Percentiles rank a stretch among this genome's conserved stretches.
These are phyloP conservation scores for Etheostoma cragini DNA, from an alignment of 2,113 vertebrate species.

Conservation along the genomic window DNA sequence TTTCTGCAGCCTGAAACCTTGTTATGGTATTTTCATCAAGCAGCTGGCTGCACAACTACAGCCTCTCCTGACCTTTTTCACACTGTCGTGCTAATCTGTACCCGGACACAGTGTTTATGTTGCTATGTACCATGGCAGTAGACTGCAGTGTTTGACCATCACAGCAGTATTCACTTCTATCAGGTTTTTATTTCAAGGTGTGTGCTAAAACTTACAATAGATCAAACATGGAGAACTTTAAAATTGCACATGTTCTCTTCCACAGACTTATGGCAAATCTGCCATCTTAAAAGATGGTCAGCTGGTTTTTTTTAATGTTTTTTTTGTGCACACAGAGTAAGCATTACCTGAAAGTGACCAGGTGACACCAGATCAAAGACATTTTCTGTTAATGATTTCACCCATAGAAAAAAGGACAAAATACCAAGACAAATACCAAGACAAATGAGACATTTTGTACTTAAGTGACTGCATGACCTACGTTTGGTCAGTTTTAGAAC, in stretches of 20 bases:
- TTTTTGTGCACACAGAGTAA: slow-evolving; percentile 14
- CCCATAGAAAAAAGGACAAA: slow-evolving; percentile 36
- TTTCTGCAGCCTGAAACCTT: slow-evolving; percentile 39
- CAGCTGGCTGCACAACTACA: neutral
- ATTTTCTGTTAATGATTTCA: slow-evolving; percentile 67
- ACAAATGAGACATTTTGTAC: slow-evolving; percentile 39
- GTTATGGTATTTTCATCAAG: slow-evolving; percentile 51
- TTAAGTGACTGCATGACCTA: slow-evolving; percentile 1
- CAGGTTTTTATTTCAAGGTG: slow-evolving; percentile 18
- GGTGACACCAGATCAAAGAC: slow-evolving; percentile 55
- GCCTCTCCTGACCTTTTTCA: slow-evolving; percentile 30
- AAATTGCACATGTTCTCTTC: neutral
- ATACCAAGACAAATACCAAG: slow-evolving; percentile 18
- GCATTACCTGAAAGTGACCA: slow-evolving; percentile 34
- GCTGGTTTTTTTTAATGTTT: no score
- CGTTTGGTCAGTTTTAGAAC: neutral
- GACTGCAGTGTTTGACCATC: slow-evolving; percentile 14
- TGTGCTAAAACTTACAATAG: slow-evolving; percentile 10
- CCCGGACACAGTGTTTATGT: slow-evolving; percentile 42
- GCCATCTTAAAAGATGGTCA: slow-evolving; percentile 12
- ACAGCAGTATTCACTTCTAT: slow-evolving; percentile 19
- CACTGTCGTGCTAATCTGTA: slow-evolving; percentile 24
- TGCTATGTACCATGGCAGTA: slow-evolving; percentile 23
- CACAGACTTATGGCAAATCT: neutral
- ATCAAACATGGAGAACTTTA: slow-evolving; percentile 8